Evolutionary conservation across 2,113 vertebrate genomes (phyloP), one percentile per base, ranked within the genome.

Genomic region (Xiphophorus hellerii): DNA sequence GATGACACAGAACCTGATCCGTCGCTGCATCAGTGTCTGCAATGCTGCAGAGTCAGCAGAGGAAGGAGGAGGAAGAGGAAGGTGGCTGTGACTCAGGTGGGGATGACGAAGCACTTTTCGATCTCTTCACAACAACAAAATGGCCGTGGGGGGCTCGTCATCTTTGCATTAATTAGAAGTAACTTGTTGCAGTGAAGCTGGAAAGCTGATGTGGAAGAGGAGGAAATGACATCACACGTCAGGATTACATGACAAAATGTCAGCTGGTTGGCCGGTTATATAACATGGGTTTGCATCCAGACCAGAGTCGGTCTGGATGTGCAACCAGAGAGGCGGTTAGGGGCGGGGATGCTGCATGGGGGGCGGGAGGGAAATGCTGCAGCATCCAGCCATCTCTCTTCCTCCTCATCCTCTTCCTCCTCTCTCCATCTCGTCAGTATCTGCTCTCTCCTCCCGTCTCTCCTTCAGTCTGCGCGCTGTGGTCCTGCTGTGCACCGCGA

Each of bases 311-410:
- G 82, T 85, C 85, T 81, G 74, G 86, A 92, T 77, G 83, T 83
- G 75, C 83, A 81, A 79, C 77, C 77, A 65, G 79, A 62, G 72
- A 67, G 66, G 76, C 70, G 79, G 73, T 51, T 29, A 66, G 69
- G 69, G 76, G 78, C 61, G 69, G 81, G 81, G 81, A 77, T 84
- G 91, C 91, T 92, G 91, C 90, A 81, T 71, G 90, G 90, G 84
- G 91, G 89, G 35, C 2, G 10, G 35, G 35, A 3, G 35, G 10
- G 93, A 93, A 93, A 90, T 87, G 90, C 90, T 93, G 93, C 93
- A 93, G 93, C 93, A 92, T 93, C 92, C 88, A 83, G 85, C 86
- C 70, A 69, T 83, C 84, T 71, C 76, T 69, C 48, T 81, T 76
- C 75, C 80, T 44, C 82, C 66, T 80, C 78, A 69, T 37, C 35